A percentile compares a stretch with the other conserved stretches of the same genome.
These are phyloP conservation scores for Dendrophyllia cribrosa DNA, from an alignment of 64 coral and sea anemone genomes.

Conservation along the genomic window DNA sequence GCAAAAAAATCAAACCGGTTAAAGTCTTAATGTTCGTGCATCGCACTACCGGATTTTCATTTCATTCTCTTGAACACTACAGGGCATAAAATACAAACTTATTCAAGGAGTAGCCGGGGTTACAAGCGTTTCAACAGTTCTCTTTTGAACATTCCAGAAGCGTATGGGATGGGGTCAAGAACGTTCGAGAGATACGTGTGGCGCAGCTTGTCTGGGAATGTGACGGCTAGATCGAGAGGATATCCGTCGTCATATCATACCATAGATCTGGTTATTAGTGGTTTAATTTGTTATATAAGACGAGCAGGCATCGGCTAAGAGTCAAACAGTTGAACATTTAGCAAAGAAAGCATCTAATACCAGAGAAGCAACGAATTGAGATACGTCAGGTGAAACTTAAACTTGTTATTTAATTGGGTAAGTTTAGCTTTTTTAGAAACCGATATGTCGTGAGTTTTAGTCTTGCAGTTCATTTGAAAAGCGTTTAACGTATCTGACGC, in stretches of 20 bases:
- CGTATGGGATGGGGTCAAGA: not conserved
- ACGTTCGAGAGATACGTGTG: constrained; percentile 4
- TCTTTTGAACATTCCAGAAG: constrained; percentile 12
- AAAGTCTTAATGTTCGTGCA: not conserved
- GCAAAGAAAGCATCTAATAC: not conserved
- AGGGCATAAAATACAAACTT: not conserved
- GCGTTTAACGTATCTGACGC: too few relatives aligned
- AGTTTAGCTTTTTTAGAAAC: too few relatives aligned
- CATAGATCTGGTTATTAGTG: not conserved
- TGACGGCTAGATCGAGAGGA: not conserved
- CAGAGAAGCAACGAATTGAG: not conserved
- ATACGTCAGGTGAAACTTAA: too few relatives aligned
- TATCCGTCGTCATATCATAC: constrained; percentile 6
- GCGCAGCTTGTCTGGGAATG: constrained; percentile 33
- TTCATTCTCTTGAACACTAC: not conserved
- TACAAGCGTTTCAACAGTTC: too few relatives aligned
- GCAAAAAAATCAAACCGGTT: not conserved
- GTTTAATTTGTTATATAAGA: constrained; percentile 5
- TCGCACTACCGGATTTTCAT: not conserved
- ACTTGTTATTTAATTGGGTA: too few relatives aligned
- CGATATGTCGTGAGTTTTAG: too few relatives aligned
- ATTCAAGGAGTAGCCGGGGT: too few relatives aligned
- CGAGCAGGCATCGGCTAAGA: not conserved
- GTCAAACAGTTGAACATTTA: not conserved
- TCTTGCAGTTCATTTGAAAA: too few relatives aligned